A percentile compares a stretch with the other conserved stretches of the same genome.
Evolutionary conservation across 1,140 invertebrate species (phyloP).

Genomic region (Manduca sexta): DNA sequence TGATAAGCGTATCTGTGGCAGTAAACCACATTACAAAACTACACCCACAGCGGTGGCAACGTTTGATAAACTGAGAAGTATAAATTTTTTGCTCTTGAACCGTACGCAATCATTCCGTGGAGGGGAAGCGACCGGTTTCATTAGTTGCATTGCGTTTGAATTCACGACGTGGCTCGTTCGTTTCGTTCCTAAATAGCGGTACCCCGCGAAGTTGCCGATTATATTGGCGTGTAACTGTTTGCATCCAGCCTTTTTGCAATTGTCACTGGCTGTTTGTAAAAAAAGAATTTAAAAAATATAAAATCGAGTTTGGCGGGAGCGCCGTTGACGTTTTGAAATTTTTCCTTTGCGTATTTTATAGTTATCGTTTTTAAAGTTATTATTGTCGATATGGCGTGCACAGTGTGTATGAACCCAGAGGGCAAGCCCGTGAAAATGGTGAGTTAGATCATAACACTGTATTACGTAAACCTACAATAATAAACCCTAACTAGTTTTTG

Average conservation of each 20-base stretch:
- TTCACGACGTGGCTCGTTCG: constrained; percentile 12
- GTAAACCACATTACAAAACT: neutral
- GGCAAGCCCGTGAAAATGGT: constrained; percentile 47
- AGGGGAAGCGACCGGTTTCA: constrained; percentile 18
- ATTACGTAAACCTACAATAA: neutral
- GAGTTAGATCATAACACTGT: constrained; percentile 14
- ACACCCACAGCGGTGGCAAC: neutral
- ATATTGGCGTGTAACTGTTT: too few relatives aligned
- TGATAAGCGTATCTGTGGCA: constrained; percentile 3
- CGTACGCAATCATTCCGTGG: constrained; percentile 7
- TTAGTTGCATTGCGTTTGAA: constrained; percentile 15
- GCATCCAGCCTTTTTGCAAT: neutral
- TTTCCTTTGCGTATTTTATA: constrained; percentile 13
- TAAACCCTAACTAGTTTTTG: neutral
- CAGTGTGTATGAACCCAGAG: constrained; percentile 31
- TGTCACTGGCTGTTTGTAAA: constrained; percentile 3
- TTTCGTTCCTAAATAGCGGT: constrained; percentile 19
- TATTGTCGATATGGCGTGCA: constrained; percentile 40
- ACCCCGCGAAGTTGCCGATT: constrained; percentile 1
- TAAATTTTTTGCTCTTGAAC: constrained; percentile 2
- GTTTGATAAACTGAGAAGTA: constrained; percentile 9
- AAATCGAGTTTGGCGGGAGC: neutral
- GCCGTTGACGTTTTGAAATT: constrained; percentile 5
- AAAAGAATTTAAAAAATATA: neutral
- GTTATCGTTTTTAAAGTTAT: constrained; percentile 10